Conservation (phyloP, 2,888 invertebrate species). For the Perithous albicinctus region DNA sequence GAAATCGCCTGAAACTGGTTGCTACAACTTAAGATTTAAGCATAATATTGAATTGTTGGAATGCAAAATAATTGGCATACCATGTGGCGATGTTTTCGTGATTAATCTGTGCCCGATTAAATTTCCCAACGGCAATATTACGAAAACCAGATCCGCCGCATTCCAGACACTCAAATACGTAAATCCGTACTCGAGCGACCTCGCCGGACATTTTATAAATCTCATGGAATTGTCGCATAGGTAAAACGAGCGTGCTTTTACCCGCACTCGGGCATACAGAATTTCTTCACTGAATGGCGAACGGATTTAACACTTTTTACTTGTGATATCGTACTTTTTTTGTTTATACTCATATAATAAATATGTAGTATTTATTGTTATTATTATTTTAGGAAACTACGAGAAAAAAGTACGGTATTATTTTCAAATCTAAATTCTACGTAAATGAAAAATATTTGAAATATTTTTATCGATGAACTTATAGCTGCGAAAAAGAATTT, state of each 20-base stretch:
- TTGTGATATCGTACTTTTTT: too few species aligned
- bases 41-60: constrained; percentile 66
- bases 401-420: too few species aligned
- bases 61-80: constrained; percentile 78
- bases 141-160: constrained; percentile 67
- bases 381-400: too few species aligned
- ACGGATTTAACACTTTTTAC: too few species aligned
- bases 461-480: too few species aligned
- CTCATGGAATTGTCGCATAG: constrained; percentile 77
- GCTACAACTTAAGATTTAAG: constrained; percentile 75
- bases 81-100: constrained; percentile 78
- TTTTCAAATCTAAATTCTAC: too few species aligned
- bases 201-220: constrained; percentile 75
- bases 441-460: too few species aligned
- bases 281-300: neutral
- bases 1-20: constrained; percentile 67
- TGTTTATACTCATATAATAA: too few species aligned
- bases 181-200: constrained; percentile 76
- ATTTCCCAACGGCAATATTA: constrained; percentile 24
- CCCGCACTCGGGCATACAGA: neutral
- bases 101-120: constrained; percentile 74
- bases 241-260: constrained; percentile 66
- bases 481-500: too few species aligned
- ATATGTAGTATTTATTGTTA: too few species aligned
- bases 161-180: constrained; percentile 77